Conservation (phyloP, 2,888 invertebrate genomes). For the Harpagoxenus sublaevis region DNA sequence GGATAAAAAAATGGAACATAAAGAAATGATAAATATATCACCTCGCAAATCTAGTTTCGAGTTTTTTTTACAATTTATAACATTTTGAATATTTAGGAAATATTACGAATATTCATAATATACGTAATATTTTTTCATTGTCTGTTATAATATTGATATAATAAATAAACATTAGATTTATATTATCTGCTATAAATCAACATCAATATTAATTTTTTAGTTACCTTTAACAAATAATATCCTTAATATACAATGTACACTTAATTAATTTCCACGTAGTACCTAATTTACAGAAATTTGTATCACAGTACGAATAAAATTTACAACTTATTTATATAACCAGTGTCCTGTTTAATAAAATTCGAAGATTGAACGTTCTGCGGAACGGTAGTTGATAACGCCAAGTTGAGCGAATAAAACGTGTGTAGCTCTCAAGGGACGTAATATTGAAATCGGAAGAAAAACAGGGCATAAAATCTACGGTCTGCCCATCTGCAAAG, state of each 20-base stretch:
- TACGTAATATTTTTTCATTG: not conserved
- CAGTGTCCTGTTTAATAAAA: not conserved
- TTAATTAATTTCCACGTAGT: not conserved
- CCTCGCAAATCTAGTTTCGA: not conserved
- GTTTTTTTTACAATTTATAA: not conserved
- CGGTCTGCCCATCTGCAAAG: not conserved
- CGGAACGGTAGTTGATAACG: not conserved
- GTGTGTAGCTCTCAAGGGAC: not conserved
- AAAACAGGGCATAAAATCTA: conserved; percentile 5
- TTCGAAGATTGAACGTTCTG: not conserved
- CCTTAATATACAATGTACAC: not conserved
- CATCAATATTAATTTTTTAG: not conserved
- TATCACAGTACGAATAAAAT: not conserved
- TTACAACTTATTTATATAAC: conserved; percentile 4
- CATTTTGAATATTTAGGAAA: not conserved
- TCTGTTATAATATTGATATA: not conserved
- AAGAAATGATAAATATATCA: not conserved
- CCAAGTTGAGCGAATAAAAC: not conserved
- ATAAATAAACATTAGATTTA: not conserved
- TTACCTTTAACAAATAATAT: conserved; percentile 1
- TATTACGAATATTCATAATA: not conserved
- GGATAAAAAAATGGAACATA: not conserved
- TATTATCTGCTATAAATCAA: not conserved
- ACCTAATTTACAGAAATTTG: not conserved
- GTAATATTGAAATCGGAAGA: conserved; percentile 27